Conservation (phyloP, 1,140 invertebrate species). For the Drosophila athabasca region DNA sequence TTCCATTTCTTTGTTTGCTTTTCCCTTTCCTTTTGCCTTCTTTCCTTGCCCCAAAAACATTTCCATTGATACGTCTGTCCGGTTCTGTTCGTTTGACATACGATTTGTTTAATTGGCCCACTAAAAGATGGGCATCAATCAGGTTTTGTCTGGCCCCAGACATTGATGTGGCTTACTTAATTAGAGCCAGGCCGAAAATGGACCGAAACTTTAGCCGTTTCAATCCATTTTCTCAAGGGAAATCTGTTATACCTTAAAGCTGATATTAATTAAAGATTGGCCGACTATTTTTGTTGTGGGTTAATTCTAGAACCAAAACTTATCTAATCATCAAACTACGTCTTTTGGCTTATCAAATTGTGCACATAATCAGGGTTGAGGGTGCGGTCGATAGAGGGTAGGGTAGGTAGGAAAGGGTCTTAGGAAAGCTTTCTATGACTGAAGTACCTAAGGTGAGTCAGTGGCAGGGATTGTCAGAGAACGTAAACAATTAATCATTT, state of each 20-base stretch:
- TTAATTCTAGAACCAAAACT: background rate
- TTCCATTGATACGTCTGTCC: slow-evolving; percentile 40
- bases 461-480: background rate
- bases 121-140: slow-evolving; percentile 76
- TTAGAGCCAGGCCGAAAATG: slow-evolving; percentile 39
- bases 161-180: slow-evolving; percentile 52
- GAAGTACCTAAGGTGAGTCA: too few species aligned
- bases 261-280: slow-evolving; percentile 7
- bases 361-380: background rate
- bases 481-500: background rate
- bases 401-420: too few species aligned
- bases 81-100: slow-evolving; percentile 47
- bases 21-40: slow-evolving; percentile 25
- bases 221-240: background rate
- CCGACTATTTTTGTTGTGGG: background rate
- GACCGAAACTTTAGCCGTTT: slow-evolving; percentile 5
- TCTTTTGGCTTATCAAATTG: background rate
- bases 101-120: slow-evolving; percentile 78
- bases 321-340: slow-evolving; percentile 20
- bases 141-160: slow-evolving; percentile 32
- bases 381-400: too few species aligned
- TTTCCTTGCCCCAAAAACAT: slow-evolving; percentile 1
- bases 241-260: slow-evolving; percentile 19
- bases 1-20: slow-evolving; percentile 10
- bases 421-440: too few species aligned